phyloP scores from a whole-genome alignment of 2,113 vertebrate genomes.

The Pterocles gutturalis region DNA sequence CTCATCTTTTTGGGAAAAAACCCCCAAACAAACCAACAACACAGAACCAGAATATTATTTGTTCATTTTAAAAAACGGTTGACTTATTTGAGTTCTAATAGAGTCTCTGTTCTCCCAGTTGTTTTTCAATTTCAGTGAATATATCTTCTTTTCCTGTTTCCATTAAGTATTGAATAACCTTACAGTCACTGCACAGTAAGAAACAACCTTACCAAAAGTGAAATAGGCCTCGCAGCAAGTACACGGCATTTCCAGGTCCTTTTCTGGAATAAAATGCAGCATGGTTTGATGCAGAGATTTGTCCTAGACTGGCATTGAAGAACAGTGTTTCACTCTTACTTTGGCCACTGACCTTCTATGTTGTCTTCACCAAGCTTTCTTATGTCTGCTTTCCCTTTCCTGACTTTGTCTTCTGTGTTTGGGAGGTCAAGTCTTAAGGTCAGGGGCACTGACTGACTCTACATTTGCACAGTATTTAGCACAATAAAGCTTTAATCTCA shows the following conservation, averaged over 20 bases:
- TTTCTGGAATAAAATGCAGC: neutral
- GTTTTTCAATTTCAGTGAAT: neutral
- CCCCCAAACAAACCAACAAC: neutral
- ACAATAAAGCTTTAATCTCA: neutral
- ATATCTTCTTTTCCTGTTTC: neutral
- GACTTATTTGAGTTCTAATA: neutral
- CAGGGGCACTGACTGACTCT: neutral
- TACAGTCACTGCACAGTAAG: neutral
- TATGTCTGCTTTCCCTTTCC: neutral
- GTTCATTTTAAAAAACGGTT: neutral
- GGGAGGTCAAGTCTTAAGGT: neutral
- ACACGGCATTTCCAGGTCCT: neutral
- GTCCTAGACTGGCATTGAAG: neutral
- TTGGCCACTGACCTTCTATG: neutral
- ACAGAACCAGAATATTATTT: neutral
- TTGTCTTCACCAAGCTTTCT: neutral
- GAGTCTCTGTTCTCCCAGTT: neutral
- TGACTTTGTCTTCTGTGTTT: neutral
- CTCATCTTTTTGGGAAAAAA: neutral
- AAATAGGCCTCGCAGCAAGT: neutral
- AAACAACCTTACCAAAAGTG: neutral
- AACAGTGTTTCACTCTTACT: neutral
- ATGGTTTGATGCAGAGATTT: neutral
- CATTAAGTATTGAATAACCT: neutral
- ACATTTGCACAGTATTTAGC: neutral